Evolutionary conservation across 2,888 invertebrate species (phyloP), one percentile per base, ranked within the genome.

Genomic region (Sphinx pinastri): DNA sequence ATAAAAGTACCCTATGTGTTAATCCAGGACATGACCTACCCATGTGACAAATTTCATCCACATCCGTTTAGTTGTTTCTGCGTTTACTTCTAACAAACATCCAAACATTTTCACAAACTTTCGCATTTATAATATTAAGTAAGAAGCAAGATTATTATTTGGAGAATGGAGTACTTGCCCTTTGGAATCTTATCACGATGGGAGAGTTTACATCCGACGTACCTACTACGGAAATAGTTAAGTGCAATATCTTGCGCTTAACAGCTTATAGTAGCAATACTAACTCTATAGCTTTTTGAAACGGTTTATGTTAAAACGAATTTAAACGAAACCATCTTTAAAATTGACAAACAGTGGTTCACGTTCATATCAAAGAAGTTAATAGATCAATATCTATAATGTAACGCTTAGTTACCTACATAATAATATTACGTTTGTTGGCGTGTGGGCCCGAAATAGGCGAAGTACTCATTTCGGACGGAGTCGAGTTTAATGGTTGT

Each of bases 401-500:
- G 63, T 63, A 63, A 63, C 63, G 63, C 63, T 63, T 47, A 47
- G 63, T 49, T 63, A 63, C 49, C 19, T 63, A 47, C 49, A 47
- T 55, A 38, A 58, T 31, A 58, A 60, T 60, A 60, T 31, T 60
- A 31, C 58, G 38, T 60, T 19, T 54, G 58, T 67, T 5, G 47
- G 19, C 47, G 70, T 59, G 70, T 70, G 70, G 58, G 51, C 54
- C 52, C 31, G 67, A 67, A 69, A 58, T 57, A 59, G 70, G 70
- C 69, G 69, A 70, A 70, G 71, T 70, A 67, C 71, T 63, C 55
- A 51, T 67, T 70, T 68, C 67, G 51, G 67, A 67, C 70, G 67
- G 49, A 52, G 75, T 76, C 77, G 71, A 71, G 82, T 84, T 83
- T 81, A 81, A 86, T 82, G 86, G 79, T 81, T 85, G 86, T 86